Conservation (phyloP, 2,113 vertebrate species). For the Percopsis transmontana region DNA sequence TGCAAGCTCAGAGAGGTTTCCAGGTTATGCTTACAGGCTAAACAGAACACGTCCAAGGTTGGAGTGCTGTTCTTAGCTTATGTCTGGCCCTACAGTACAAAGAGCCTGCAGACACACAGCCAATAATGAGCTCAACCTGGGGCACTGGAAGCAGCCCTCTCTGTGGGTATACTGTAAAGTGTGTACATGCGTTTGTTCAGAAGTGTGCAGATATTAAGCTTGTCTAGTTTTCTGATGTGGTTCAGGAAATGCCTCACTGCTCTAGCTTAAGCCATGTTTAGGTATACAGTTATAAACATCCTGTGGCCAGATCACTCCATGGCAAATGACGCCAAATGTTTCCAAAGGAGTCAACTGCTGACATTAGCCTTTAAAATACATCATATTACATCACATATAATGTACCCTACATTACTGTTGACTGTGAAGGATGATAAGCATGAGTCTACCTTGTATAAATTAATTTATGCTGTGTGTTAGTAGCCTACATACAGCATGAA, state of each 20-base stretch:
- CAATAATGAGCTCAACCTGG: slow-evolving; percentile 76
- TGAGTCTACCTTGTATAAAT: slow-evolving; percentile 2
- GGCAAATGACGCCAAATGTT: slow-evolving; percentile 16
- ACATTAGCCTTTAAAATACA: slow-evolving; percentile 29
- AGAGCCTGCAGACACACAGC: slow-evolving; percentile 62
- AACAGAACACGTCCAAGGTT: slow-evolving; percentile 48
- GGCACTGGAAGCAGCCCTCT: slow-evolving; percentile 47
- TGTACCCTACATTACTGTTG: slow-evolving; percentile 3
- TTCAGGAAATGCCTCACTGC: slow-evolving; percentile 65
- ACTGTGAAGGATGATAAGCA: slow-evolving; percentile 6
- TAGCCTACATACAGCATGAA: background rate
- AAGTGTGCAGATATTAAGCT: slow-evolving; percentile 62
- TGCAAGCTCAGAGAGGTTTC: slow-evolving; percentile 41
- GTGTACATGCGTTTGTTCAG: slow-evolving; percentile 69
- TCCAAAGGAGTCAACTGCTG: slow-evolving; percentile 23
- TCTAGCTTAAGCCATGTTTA: slow-evolving; percentile 59
- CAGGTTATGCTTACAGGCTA: slow-evolving; percentile 54
- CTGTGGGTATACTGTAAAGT: slow-evolving; percentile 54
- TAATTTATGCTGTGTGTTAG: too few species aligned
- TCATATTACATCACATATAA: slow-evolving; percentile 36
- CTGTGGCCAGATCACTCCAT: slow-evolving; percentile 52
- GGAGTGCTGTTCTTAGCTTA: slow-evolving; percentile 38
- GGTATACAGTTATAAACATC: slow-evolving; percentile 61
- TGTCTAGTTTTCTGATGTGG: slow-evolving; percentile 68
- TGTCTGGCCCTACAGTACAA: slow-evolving; percentile 46